Conservation (phyloP, 2,888 invertebrate species). For the Tipula lateralis region DNA sequence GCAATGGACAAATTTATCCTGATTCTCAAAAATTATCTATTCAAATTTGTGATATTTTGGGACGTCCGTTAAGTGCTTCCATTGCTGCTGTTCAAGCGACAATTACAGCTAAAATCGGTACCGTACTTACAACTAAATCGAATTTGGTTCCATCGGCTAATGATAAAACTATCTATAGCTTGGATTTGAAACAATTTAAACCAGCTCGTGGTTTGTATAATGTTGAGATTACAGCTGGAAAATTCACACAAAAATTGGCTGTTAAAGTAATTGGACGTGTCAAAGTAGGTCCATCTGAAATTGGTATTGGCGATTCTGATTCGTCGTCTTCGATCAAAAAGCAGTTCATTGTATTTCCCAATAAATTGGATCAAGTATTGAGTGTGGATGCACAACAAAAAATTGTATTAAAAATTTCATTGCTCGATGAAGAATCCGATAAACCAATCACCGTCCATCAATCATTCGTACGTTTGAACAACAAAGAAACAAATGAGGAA, state of each 20-base stretch:
- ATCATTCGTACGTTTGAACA: conserved; percentile 76
- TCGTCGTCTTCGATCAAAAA: conserved; percentile 78
- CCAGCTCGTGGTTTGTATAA: conserved; percentile 82
- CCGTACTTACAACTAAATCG: conserved; percentile 51
- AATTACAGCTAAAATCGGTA: conserved; percentile 51
- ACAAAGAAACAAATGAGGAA: conserved; percentile 66
- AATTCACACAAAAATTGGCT: conserved; percentile 55
- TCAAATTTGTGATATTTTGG: conserved; percentile 69
- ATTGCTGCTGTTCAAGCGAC: conserved; percentile 42
- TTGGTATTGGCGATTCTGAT: conserved; percentile 87
- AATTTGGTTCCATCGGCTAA: conserved; percentile 37
- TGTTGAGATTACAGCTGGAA: conserved; percentile 67
- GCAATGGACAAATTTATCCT: conserved; percentile 69
- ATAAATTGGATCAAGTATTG: conserved; percentile 62
- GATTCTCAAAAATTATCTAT: conserved; percentile 69
- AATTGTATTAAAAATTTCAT: conserved; percentile 71
- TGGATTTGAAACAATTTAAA: conserved; percentile 71
- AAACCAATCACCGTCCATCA: conserved; percentile 75
- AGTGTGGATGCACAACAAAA: conserved; percentile 89
- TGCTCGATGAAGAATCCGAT: conserved; percentile 65
- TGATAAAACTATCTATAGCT: conserved; percentile 64
- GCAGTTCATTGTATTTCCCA: conserved; percentile 66
- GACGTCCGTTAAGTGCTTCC: conserved; percentile 55
- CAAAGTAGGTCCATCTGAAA: conserved; percentile 69
- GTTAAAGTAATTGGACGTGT: conserved; percentile 74